Conservation (phyloP, 92 coral and sea anemone species). For the Zoanthus solanderi region DNA sequence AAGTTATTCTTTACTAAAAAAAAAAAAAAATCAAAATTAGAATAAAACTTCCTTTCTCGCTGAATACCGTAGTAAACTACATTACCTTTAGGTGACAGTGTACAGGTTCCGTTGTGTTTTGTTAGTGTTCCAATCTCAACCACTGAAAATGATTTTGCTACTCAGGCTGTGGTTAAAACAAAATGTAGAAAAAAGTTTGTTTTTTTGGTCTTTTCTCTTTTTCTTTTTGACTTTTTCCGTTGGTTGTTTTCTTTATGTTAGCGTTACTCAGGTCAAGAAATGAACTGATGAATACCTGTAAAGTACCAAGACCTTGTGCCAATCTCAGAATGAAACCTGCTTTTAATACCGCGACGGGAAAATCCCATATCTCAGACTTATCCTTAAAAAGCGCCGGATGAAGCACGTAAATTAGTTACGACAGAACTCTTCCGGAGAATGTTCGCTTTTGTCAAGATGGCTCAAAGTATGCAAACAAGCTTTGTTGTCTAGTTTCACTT, state of each 20-base stretch:
- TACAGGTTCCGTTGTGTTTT: too few species aligned
- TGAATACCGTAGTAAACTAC: too few species aligned
- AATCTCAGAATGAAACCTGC: background rate
- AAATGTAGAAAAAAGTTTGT: background rate
- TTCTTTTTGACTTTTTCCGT: background rate
- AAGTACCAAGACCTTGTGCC: background rate
- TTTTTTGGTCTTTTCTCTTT: background rate
- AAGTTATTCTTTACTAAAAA: too few species aligned
- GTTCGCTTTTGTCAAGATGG: slow-evolving; percentile 35
- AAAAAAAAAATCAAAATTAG: too few species aligned
- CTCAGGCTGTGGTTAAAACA: too few species aligned
- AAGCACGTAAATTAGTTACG: slow-evolving; percentile 37
- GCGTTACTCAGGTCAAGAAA: background rate
- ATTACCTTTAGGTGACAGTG: too few species aligned
- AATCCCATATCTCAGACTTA: slow-evolving; percentile 25
- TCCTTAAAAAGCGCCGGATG: slow-evolving; percentile 26
- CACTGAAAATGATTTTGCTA: too few species aligned
- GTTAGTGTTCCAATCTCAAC: too few species aligned
- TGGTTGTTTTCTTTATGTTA: background rate
- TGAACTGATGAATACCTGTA: background rate
- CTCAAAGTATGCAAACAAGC: slow-evolving; percentile 10
- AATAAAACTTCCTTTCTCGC: too few species aligned
- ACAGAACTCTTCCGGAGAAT: slow-evolving; percentile 43
- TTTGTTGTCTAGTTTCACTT: slow-evolving; percentile 35
- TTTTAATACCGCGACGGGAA: slow-evolving; percentile 11